These are phyloP conservation scores for Phrynosoma platyrhinos DNA, from an alignment of 2,113 vertebrate species.

Conservation along the genomic window DNA sequence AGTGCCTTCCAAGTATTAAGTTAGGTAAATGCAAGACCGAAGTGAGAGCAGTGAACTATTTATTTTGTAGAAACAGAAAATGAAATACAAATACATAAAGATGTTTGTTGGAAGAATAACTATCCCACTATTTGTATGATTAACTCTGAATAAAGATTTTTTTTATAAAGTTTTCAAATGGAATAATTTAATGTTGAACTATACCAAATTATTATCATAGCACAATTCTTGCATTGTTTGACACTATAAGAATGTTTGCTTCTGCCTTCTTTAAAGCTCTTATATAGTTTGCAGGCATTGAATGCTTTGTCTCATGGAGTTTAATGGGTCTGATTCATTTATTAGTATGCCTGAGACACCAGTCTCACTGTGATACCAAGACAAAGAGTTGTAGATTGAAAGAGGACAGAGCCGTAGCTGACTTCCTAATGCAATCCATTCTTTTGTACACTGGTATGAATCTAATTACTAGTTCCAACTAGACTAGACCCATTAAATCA, in stretches of 20 bases:
- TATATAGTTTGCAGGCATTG: neutral
- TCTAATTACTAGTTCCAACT: too few relatives aligned
- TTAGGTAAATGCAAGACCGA: neutral
- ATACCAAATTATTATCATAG: neutral
- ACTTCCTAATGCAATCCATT: too few relatives aligned
- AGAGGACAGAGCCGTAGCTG: too few relatives aligned
- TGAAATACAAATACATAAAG: neutral
- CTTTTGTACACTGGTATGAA: too few relatives aligned
- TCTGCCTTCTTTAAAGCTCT: too few relatives aligned
- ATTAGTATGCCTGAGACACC: neutral
- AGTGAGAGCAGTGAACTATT: neutral
- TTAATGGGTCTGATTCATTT: neutral
- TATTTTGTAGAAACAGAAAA: neutral
- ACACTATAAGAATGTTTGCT: too few relatives aligned
- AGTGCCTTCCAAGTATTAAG: too few relatives aligned
- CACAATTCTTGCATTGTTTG: neutral
- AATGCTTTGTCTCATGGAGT: neutral
- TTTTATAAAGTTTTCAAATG: neutral
- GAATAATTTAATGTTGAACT: neutral
- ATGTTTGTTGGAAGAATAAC: neutral
- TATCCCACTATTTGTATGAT: neutral
- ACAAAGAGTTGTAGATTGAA: too few relatives aligned
- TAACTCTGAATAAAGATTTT: neutral
- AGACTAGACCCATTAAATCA: too few relatives aligned
- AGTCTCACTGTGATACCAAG: neutral